Conservation (phyloP, 2,113 vertebrate genomes). For the Perca fluviatilis region DNA sequence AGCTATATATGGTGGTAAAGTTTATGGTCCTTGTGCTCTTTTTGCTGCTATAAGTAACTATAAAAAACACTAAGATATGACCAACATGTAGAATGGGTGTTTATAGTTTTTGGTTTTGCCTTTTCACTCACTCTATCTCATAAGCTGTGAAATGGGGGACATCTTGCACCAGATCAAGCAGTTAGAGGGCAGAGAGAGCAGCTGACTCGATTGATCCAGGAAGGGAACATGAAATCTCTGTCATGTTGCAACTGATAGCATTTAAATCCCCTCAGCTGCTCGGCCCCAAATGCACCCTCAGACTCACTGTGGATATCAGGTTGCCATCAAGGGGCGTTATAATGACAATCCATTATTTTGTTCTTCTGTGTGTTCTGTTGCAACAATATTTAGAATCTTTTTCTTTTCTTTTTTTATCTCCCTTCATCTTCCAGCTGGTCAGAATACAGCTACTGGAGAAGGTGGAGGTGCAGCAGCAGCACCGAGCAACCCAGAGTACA, state of each 20-base stretch:
- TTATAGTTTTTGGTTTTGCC: background rate
- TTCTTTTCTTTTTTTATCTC: background rate
- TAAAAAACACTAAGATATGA: background rate
- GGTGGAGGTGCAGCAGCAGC: accelerated
- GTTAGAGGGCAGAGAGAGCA: slow-evolving; percentile 2
- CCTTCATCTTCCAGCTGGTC: background rate
- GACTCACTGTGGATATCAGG: slow-evolving; percentile 1
- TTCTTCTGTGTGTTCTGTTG: background rate
- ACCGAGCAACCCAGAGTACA: slow-evolving; percentile 71
- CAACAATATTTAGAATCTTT: background rate
- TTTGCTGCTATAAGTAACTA: background rate
- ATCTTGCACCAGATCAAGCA: background rate
- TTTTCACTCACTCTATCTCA: background rate
- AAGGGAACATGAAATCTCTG: slow-evolving; percentile 23
- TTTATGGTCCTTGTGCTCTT: slow-evolving; percentile 4
- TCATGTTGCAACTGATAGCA: slow-evolving; percentile 12
- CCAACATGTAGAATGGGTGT: background rate
- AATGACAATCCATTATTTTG: background rate
- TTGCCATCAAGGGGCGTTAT: slow-evolving; percentile 25
- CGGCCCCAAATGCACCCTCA: background rate
- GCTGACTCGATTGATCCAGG: slow-evolving; percentile 1
- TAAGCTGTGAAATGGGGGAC: background rate
- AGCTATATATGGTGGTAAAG: background rate
- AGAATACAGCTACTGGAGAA: background rate
- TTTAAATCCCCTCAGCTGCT: slow-evolving; percentile 65